A percentile compares a stretch with the other conserved stretches of the same genome.
phyloP scores from a whole-genome alignment of 2,797 vertebrate genomes.

The Erethizon dorsatum region DNA sequence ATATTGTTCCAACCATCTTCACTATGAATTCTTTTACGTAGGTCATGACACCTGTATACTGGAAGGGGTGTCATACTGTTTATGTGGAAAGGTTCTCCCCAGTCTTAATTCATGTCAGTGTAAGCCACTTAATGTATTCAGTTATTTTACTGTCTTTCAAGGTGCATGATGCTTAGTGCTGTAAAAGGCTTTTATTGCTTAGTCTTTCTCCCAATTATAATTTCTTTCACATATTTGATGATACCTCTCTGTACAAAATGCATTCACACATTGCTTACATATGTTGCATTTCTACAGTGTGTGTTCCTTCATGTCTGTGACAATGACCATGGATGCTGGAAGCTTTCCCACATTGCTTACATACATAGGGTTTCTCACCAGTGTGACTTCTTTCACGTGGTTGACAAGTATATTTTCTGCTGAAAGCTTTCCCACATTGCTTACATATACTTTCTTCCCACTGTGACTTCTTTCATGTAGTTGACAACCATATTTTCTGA shows the following conservation, averaged over 20 bases:
- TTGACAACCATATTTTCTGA: background rate
- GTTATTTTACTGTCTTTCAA: background rate
- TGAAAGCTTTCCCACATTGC: background rate
- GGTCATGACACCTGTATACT: too few relatives aligned
- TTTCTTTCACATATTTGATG: background rate
- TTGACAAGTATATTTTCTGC: background rate
- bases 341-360: background rate
- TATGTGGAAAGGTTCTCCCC: background rate
- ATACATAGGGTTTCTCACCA: background rate
- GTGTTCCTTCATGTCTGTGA: background rate
- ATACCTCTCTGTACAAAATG: rapidly evolving
- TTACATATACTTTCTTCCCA: background rate
- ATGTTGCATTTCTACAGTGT: background rate
- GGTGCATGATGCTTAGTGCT: background rate
- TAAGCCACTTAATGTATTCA: background rate
- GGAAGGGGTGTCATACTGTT: too few relatives aligned
- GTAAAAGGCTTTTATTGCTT: background rate
- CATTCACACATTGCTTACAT: background rate
- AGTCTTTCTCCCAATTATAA: background rate
- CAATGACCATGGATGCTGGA: background rate
- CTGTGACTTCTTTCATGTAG: background rate
- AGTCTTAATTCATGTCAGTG: background rate
- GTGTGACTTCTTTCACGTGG: background rate
- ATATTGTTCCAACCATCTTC: too few relatives aligned
- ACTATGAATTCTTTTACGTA: too few relatives aligned